These are phyloP conservation scores for Periparus ater DNA, from an alignment of 2,797 vertebrate genomes.

Conservation along the genomic window DNA sequence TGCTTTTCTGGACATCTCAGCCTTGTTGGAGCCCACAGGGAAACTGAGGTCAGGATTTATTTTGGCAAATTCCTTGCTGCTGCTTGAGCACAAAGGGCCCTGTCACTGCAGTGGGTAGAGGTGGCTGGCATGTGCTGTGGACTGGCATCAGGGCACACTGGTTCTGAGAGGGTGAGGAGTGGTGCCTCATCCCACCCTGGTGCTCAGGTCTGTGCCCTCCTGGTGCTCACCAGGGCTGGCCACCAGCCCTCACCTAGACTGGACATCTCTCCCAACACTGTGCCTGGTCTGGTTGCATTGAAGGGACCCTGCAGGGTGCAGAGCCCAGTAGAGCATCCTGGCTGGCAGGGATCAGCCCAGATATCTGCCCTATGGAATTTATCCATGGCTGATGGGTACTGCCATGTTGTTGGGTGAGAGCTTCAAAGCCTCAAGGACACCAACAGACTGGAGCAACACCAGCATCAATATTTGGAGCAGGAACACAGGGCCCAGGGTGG, in stretches of 20 bases:
- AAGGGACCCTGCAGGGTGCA: not conserved
- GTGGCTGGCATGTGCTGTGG: too few species aligned
- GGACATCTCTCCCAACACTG: not conserved
- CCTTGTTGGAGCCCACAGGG: not conserved
- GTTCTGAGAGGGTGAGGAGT: accelerated
- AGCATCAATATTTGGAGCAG: not conserved
- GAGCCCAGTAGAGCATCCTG: not conserved
- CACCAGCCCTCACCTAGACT: not conserved
- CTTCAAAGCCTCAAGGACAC: not conserved
- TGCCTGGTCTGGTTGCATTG: accelerated
- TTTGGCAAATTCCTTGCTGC: not conserved
- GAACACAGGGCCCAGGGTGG: not conserved
- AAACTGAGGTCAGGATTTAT: not conserved
- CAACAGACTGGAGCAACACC: not conserved
- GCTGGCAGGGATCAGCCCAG: not conserved
- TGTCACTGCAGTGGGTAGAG: not conserved
- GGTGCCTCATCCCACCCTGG: too few species aligned
- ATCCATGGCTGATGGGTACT: accelerated
- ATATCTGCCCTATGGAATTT: not conserved
- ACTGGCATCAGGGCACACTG: accelerated
- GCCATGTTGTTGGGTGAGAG: accelerated
- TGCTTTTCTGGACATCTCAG: not conserved
- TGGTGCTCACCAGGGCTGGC: not conserved
- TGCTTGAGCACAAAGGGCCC: not conserved
- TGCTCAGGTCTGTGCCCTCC: not conserved